Base-by-base conservation (phyloP, 1,140 invertebrate genomes). In the Protaetia brevitarsis region DNA sequence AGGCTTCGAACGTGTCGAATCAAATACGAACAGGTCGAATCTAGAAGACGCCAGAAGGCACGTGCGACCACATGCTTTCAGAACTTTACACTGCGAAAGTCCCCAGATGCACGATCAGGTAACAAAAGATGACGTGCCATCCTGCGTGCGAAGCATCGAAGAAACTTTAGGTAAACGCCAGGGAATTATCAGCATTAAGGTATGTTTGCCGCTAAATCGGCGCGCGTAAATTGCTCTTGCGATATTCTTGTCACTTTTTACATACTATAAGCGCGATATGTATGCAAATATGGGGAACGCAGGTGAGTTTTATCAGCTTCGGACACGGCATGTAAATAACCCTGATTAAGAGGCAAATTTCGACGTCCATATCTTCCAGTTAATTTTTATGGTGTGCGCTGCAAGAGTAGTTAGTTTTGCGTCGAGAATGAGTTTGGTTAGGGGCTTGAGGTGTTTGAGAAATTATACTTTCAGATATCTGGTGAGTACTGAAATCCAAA, bases 101-200 rank as follows among this genome's bases (percentile, higher is more conserved):
- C 41, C 6, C 41, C 66, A n/a, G 31, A 71, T 62, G 66, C 34
- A 68, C 69, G 10, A 64, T 78, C 4, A 75, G 59, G 74, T 88
- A 11, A 74, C 74, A 51, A 88, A 93, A 70, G 79, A 94, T 95
- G 92, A 94, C 88, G 45, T 94, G 92, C n/a, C 85, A 90, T 91
- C 88, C n/a, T 94, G 92, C 77, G 92, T 94, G 41, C 83, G 81
- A 57, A 90, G 84, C 72, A 93, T 94, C 60, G 87, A 93, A 75
- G 81, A 80, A 0, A 85, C 81, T 2, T 81, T 93, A 1, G 73
- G 79, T 0, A 74, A 80, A 29, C 80, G 85, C 68, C 68, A 80
- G 0, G 92, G 89, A 0, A 81, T 94, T 5, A 68, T 81, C 0
- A 77, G 75, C 27, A 85, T 90, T 37, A 87, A 86, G 74, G 91